Percentiles rank a stretch among this genome's conserved stretches.
These are phyloP conservation scores for Agrilus planipennis DNA, from an alignment of 1,140 invertebrate species.

Conservation along the genomic window DNA sequence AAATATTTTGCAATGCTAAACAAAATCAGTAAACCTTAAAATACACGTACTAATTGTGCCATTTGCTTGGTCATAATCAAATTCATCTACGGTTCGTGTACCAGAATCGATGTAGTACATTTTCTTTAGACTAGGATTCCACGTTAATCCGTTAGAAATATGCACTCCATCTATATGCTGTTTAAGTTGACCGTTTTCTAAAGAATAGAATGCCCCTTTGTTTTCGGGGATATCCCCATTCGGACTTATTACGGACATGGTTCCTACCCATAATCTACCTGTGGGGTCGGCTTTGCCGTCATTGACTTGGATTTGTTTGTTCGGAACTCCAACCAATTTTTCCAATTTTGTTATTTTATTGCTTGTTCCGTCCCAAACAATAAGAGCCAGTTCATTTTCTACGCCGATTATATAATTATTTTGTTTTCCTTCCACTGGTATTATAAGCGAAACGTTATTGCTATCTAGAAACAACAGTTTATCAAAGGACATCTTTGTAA, in stretches of 20 bases:
- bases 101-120: constrained; percentile 67
- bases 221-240: no score
- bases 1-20: no score
- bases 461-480: constrained; percentile 28
- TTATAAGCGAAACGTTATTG: constrained; percentile 33
- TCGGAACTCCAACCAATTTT: constrained; percentile 31
- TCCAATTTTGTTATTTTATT: constrained; percentile 17
- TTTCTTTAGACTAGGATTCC: constrained; percentile 51
- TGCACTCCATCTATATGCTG: constrained; percentile 38
- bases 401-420: constrained; percentile 51
- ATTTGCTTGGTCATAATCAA: constrained; percentile 58
- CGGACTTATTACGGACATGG: no score
- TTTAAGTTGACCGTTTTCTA: constrained; percentile 14
- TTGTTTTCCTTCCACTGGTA: constrained; percentile 51
- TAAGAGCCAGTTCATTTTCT: constrained; percentile 43
- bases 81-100: constrained; percentile 49
- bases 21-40: not conserved
- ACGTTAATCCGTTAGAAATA: constrained; percentile 71
- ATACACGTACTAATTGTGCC: constrained; percentile 49
- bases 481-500: not conserved
- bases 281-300: constrained; percentile 74
- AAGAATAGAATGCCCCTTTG: constrained; percentile 18
- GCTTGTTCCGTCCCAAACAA: constrained; percentile 52
- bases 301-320: constrained; percentile 33
- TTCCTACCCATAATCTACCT: constrained; percentile 55